phyloP scores from a whole-genome alignment of 92 coral and sea anemone genomes.

The Palythoa heliodiscus region DNA sequence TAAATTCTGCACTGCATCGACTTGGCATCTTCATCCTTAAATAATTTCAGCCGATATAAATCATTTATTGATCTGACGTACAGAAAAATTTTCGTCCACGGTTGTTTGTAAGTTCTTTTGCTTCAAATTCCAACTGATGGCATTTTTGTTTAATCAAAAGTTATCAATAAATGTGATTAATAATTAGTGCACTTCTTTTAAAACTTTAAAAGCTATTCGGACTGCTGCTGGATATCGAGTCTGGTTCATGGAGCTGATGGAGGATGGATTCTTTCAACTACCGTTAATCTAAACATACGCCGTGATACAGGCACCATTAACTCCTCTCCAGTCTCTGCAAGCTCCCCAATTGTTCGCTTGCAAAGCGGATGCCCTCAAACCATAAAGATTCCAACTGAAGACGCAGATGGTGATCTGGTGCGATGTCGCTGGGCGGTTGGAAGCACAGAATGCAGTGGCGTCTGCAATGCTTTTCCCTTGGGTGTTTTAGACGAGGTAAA shows the following conservation, averaged over 20 bases:
- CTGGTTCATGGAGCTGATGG: conserved; percentile 25
- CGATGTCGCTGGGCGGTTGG: conserved; percentile 59
- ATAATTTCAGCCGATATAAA: no score
- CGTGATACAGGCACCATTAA: conserved; percentile 55
- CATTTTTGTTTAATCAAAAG: not conserved
- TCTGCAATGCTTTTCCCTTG: conserved; percentile 45
- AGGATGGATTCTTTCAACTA: conserved; percentile 45
- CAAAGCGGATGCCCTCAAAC: conserved; percentile 46
- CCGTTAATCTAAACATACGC: conserved; percentile 49
- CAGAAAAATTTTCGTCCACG: no score
- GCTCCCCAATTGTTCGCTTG: conserved; percentile 55
- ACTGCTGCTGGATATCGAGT: conserved; percentile 55
- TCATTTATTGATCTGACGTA: no score
- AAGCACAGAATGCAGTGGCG: conserved; percentile 35
- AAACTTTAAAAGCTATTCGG: conserved; percentile 25
- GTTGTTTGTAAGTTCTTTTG: no score
- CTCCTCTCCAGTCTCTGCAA: conserved; percentile 64
- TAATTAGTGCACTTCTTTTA: not conserved
- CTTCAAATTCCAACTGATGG: no score
- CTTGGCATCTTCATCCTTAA: no score
- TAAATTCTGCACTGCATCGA: no score
- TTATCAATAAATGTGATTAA: not conserved
- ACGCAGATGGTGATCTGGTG: conserved; percentile 58
- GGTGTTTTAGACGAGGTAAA: conserved; percentile 57
- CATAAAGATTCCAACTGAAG: conserved; percentile 57